These are phyloP conservation scores for Crenichthys baileyi DNA, from an alignment of 2,797 vertebrate genomes.

Conservation along the genomic window DNA sequence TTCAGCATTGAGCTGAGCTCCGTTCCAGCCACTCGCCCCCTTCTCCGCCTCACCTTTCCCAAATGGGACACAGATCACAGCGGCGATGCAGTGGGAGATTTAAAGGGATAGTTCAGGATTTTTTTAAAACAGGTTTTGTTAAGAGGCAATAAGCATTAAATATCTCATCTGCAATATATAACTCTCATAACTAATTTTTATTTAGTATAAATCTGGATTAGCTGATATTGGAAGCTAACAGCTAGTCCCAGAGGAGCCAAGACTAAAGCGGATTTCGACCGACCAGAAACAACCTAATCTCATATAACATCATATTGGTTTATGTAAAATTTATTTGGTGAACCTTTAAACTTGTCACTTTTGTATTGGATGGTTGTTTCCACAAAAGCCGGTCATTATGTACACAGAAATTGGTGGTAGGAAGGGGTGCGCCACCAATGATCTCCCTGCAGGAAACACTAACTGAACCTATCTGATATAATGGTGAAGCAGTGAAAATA, in stretches of 20 bases:
- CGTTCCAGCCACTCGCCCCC: constrained; percentile 53
- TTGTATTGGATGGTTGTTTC: background rate
- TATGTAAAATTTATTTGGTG: background rate
- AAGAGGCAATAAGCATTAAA: background rate
- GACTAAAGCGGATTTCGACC: background rate
- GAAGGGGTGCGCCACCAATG: background rate
- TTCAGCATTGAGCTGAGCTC: constrained; percentile 44
- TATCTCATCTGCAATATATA: background rate
- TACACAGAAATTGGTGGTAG: background rate
- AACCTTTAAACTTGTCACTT: background rate
- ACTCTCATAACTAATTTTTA: background rate
- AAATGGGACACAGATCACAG: background rate
- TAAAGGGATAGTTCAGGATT: background rate
- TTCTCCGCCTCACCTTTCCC: constrained; percentile 30
- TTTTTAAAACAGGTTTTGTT: background rate
- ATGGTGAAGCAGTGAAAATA: background rate
- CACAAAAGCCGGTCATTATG: background rate
- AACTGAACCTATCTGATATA: too few species aligned
- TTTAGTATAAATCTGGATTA: background rate
- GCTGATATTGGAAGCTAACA: background rate
- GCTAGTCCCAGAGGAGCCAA: background rate
- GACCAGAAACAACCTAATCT: too few species aligned
- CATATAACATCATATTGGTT: too few species aligned
- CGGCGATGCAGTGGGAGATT: constrained; percentile 17
- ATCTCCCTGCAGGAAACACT: background rate